A percentile compares a stretch with the other conserved stretches of the same genome.
phyloP scores from a whole-genome alignment of 2,113 vertebrate genomes.

The Cygnus buccinator region DNA sequence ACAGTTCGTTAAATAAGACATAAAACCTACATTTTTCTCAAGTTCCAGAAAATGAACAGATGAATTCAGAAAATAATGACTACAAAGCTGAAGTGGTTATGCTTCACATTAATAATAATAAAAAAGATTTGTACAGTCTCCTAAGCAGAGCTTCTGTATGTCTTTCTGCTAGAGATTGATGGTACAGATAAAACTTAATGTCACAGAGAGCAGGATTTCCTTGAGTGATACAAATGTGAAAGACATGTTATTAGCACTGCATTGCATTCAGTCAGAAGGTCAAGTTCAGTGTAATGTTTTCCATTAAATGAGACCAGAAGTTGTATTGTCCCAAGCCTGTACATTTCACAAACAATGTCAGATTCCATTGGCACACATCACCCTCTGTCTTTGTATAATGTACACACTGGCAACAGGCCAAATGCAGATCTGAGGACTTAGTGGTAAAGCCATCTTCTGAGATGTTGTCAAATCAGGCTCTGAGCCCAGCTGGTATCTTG shows the following conservation, averaged over 20 bases:
- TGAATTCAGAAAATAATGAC: slow-evolving; percentile 5
- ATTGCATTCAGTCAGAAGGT: neutral
- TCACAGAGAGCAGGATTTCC: slow-evolving; percentile 16
- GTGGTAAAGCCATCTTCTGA: neutral
- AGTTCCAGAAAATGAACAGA: slow-evolving; percentile 24
- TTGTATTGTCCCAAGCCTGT: neutral
- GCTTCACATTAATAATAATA: neutral
- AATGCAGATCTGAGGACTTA: neutral
- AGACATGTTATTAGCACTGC: neutral
- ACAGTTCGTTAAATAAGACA: neutral
- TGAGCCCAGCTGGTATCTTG: neutral
- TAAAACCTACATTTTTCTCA: slow-evolving; percentile 10
- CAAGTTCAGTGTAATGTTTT: neutral
- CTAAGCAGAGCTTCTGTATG: neutral
- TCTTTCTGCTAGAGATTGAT: slow-evolving; percentile 4
- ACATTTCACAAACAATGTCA: neutral
- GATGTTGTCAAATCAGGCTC: neutral
- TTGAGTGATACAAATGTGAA: neutral
- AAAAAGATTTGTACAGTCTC: neutral
- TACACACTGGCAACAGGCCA: neutral
- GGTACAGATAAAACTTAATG: slow-evolving; percentile 4
- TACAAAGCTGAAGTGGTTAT: neutral
- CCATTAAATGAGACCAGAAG: neutral
- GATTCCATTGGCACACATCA: neutral
- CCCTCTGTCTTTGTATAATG: neutral